These are phyloP conservation scores for Glyphotaelius pellucidus DNA, from an alignment of 2,888 invertebrate genomes.

Conservation along the genomic window DNA sequence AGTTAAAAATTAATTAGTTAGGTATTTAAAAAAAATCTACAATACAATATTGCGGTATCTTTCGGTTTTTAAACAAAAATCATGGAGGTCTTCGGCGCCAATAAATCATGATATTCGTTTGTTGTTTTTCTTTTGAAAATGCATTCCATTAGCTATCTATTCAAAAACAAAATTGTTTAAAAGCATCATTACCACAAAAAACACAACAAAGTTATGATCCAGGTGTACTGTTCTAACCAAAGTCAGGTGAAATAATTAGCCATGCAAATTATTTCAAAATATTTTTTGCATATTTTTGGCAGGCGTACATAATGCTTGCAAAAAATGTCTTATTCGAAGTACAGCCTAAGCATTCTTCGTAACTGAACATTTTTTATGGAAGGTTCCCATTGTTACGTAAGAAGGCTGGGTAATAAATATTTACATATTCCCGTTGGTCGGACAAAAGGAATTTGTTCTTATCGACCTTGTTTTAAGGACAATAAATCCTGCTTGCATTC, in stretches of 20 bases:
- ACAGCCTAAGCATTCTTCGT: neutral
- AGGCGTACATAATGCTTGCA: conserved; percentile 7
- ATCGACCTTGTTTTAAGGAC: conserved; percentile 35
- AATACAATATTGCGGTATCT: no score
- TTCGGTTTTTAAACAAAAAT: neutral
- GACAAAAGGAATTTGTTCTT: conserved; percentile 44
- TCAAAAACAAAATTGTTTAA: neutral
- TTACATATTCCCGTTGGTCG: conserved; percentile 51
- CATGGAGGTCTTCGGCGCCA: neutral
- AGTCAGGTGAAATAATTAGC: conserved; percentile 2
- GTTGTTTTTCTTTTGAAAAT: neutral
- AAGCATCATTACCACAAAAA: neutral
- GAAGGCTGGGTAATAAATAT: conserved; percentile 48
- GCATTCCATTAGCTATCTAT: neutral
- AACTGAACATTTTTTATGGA: neutral
- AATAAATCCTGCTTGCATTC: conserved; percentile 38
- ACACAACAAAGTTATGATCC: neutral
- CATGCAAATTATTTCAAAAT: conserved; percentile 9
- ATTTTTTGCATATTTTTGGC: conserved; percentile 3
- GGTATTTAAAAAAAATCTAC: no score
- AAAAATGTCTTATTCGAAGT: conserved; percentile 8
- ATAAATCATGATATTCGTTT: neutral
- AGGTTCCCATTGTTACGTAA: conserved; percentile 29
- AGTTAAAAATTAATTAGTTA: no score
- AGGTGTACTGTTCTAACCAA: neutral